Conservation (phyloP, 2,113 vertebrate genomes). For the Blennius ocellaris region DNA sequence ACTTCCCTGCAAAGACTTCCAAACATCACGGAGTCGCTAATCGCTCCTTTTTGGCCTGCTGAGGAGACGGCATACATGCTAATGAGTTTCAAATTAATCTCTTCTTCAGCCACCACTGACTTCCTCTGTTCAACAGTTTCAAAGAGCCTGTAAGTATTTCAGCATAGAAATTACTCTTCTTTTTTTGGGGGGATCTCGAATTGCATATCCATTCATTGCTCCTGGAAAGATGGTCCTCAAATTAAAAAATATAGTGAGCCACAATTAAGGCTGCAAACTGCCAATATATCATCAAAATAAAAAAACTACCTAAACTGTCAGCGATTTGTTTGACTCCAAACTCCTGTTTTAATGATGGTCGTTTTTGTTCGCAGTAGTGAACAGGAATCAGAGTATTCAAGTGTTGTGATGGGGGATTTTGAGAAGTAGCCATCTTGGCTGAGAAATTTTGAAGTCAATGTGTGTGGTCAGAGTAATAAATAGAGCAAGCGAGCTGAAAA, state of each 20-base stretch:
- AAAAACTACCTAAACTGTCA: conserved; percentile 2
- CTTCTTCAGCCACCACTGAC: conserved; percentile 42
- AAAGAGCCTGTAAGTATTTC: conserved; percentile 71
- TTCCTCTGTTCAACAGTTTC: conserved; percentile 59
- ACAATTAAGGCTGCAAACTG: conserved; percentile 37
- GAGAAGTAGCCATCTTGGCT: conserved; percentile 21
- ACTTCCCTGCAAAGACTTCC: conserved; percentile 36
- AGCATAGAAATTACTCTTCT: conserved; percentile 60
- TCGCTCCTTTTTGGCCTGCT: conserved; percentile 15
- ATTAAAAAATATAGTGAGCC: conserved; percentile 38
- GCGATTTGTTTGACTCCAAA: not conserved
- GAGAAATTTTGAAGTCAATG: conserved; percentile 37
- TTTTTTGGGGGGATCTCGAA: conserved; percentile 26
- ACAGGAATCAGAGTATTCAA: conserved; percentile 31
- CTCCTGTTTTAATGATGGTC: too few relatives aligned
- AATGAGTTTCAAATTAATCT: conserved; percentile 67
- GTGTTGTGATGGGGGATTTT: conserved; percentile 26
- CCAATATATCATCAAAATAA: conserved; percentile 38
- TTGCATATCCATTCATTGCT: conserved; percentile 52
- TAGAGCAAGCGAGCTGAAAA: conserved; percentile 22
- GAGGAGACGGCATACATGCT: conserved; percentile 43
- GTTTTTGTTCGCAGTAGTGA: conserved; percentile 18
- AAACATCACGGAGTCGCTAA: conserved; percentile 29
- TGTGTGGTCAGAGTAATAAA: conserved; percentile 60
- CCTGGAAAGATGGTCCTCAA: conserved; percentile 21